Percentiles rank a stretch among this genome's conserved stretches.
Conservation (phyloP, 2,113 vertebrate species). For the Microtus richardsoni region DNA sequence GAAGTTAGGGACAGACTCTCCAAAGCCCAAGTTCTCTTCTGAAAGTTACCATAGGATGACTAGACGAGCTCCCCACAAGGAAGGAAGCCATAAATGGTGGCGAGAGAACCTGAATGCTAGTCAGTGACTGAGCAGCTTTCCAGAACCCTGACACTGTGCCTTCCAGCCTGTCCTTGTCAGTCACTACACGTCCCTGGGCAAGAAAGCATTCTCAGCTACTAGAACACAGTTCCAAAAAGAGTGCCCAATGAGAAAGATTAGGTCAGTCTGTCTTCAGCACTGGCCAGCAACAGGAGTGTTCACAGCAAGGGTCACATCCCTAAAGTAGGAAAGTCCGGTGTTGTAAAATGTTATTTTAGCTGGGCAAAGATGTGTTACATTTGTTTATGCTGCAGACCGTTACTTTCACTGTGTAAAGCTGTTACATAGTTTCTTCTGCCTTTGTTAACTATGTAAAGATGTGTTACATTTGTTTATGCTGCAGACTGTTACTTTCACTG, state of each 20-base stretch:
- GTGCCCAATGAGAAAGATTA: neutral
- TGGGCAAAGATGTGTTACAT: neutral
- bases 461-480: neutral
- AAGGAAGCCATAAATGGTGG: neutral
- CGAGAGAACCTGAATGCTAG: neutral
- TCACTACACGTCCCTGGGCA: neutral
- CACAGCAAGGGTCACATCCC: neutral
- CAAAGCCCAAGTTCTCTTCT: conserved; percentile 7
- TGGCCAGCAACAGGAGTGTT: neutral
- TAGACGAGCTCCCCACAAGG: neutral
- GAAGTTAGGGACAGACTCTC: neutral
- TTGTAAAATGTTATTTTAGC: neutral
- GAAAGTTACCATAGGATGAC: neutral
- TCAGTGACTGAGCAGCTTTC: neutral
- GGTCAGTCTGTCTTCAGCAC: neutral
- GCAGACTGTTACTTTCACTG: neutral
- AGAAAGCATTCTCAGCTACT: conserved; percentile 1
- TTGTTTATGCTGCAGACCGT: neutral
- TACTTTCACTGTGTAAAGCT: neutral
- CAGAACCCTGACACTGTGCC: neutral
- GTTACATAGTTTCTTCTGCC: too few species aligned
- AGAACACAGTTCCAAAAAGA: neutral
- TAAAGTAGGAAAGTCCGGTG: neutral
- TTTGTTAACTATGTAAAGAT: neutral
- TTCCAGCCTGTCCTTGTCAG: neutral